Evolutionary conservation across 2,888 invertebrate species (phyloP).

Genomic region (Dicyrtoma fusca): DNA sequence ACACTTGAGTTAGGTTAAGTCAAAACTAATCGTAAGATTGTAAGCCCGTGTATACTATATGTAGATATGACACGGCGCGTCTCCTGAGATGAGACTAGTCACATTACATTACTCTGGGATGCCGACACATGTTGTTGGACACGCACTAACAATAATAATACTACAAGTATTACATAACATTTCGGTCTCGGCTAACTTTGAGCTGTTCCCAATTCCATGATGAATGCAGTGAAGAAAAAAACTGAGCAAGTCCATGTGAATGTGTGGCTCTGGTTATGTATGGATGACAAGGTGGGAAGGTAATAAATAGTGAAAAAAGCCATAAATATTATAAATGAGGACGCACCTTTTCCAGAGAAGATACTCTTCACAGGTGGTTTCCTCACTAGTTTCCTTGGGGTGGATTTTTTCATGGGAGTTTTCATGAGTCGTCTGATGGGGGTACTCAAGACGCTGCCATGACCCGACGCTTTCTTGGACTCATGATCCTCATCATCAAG

Average conservation of each 20-base stretch:
- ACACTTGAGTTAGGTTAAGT: too few relatives aligned
- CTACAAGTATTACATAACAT: conserved; percentile 2
- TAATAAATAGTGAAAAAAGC: conserved; percentile 36
- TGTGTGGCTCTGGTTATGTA: conserved; percentile 6
- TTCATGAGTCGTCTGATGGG: conserved; percentile 25
- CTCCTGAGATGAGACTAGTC: conserved; percentile 4
- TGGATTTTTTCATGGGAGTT: conserved; percentile 33
- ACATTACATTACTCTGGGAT: not conserved
- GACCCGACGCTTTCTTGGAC: not conserved
- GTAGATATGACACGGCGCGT: conserved; percentile 9
- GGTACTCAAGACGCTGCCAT: conserved; percentile 13
- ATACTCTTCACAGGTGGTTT: conserved; percentile 51
- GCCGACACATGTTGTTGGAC: not conserved
- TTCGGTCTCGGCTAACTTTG: not conserved
- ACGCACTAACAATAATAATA: too few relatives aligned
- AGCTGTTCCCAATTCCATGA: too few relatives aligned
- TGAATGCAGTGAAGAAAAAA: not conserved
- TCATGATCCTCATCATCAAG: too few relatives aligned
- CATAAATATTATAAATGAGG: conserved; percentile 36
- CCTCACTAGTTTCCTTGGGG: conserved; percentile 48
- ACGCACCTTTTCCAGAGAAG: conserved; percentile 49
- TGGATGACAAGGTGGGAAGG: conserved; percentile 33
- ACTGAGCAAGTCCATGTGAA: not conserved
- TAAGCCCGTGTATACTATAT: not conserved
- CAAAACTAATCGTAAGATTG: not conserved